Base-by-base conservation (phyloP, 2,797 vertebrate genomes). In the Bradypus variegatus region DNA sequence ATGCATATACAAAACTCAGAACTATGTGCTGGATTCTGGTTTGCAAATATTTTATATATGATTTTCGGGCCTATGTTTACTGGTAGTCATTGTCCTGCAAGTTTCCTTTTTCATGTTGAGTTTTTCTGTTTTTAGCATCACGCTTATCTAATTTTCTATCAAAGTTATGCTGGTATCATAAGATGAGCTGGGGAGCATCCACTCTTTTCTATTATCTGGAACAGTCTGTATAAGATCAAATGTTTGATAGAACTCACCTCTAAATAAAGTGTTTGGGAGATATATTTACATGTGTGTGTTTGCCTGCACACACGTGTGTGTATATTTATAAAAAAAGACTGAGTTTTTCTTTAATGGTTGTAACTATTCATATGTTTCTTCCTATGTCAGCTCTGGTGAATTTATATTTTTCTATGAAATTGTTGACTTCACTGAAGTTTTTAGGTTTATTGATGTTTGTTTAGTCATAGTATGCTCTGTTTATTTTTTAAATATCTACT, bases 31-130 rank as follows among this genome's bases (percentile, higher is more conserved):
- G 38, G 55, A 85, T 90, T 69, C 50, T 94, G 48, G 86, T 27
- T 69, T 55, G n/a, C 19, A 78, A 91, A 78, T 75, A 80, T 80
- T 85, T 89, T 64, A 70, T 55, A 79, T 87, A 41, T 85, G 64
- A 90, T 65, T 88, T 82, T 69, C 86, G 27, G 23, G 14, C 50
- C 58, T 65, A 36, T 86, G 27, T 80, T 79, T 50, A 86, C 86
- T 91, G 83, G 50, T 67, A 50, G 81, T 60, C 78, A 50, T 67
- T 69, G 15, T 5, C 25, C 36, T 91, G 18, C 45, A 92, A 58
- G 23, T 83, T 80, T 92, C 77, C 38, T 92, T 92, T 92, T 87
- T 84, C 73, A 85, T 80, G 13, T 7, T 80, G 36, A 88, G 13
- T 5, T 84, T 79, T 93, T 82, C 31, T 93, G 62, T 29, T 86